These are phyloP conservation scores for Cynopterus sphinx DNA, from an alignment of 2,797 vertebrate species.

Conservation along the genomic window DNA sequence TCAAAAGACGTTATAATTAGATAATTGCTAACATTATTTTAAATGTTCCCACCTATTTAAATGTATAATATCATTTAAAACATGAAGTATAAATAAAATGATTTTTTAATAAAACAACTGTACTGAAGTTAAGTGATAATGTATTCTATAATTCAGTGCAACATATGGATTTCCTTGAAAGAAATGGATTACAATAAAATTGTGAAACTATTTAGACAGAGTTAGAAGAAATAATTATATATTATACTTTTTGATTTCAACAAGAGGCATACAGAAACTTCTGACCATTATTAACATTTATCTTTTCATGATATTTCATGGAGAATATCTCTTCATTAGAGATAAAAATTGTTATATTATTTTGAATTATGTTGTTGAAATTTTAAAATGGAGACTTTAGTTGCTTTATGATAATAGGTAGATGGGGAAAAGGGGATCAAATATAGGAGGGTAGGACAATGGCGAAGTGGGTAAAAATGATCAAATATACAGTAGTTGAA, in stretches of 20 bases:
- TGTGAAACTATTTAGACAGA: neutral
- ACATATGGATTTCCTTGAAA: neutral
- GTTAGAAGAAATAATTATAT: neutral
- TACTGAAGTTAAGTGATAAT: neutral
- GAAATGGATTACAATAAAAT: conserved; percentile 25
- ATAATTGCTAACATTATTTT: neutral
- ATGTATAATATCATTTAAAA: neutral
- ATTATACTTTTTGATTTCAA: neutral
- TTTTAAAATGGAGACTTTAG: neutral
- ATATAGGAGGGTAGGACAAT: too few species aligned
- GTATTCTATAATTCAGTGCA: neutral
- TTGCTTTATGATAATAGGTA: neutral
- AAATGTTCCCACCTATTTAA: neutral
- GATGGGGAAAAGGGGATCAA: too few species aligned
- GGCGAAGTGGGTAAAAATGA: too few species aligned
- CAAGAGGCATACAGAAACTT: neutral
- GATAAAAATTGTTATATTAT: neutral
- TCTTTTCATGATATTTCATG: neutral
- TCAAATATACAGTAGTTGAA: too few species aligned
- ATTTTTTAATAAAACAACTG: neutral
- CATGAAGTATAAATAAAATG: neutral
- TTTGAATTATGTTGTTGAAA: neutral
- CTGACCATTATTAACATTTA: neutral
- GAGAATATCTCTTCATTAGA: neutral
- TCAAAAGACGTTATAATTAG: neutral